Evolutionary conservation across 2,113 vertebrate genomes (phyloP).

Genomic region (Sprattus sprattus): DNA sequence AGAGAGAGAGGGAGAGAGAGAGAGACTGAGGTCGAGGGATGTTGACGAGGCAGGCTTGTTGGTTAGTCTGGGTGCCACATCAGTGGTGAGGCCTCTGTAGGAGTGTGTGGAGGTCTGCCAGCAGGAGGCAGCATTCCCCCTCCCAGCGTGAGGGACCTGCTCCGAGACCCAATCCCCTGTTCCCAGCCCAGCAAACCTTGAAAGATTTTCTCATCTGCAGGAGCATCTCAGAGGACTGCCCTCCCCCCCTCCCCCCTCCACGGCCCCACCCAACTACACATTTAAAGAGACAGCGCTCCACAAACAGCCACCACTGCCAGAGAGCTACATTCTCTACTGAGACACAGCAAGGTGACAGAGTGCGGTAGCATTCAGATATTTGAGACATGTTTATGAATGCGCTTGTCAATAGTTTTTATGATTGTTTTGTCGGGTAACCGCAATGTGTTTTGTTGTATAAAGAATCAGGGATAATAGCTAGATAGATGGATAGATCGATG

Average conservation of each 20-base stretch:
- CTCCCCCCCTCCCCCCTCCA: background rate
- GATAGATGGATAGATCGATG: background rate
- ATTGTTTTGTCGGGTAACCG: background rate
- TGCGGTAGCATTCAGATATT: background rate
- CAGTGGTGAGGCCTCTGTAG: background rate
- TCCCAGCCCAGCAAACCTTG: background rate
- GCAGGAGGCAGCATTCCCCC: background rate
- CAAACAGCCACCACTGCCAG: background rate
- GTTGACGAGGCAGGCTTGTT: background rate
- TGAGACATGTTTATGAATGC: background rate
- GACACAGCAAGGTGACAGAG: background rate
- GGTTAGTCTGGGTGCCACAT: background rate
- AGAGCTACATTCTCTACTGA: background rate
- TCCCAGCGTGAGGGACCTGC: background rate
- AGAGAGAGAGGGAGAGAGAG: background rate
- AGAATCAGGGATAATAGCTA: background rate
- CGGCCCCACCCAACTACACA: background rate
- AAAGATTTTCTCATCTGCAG: background rate
- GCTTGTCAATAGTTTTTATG: background rate
- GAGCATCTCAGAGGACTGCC: background rate
- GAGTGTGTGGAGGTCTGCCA: background rate
- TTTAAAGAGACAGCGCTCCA: background rate
- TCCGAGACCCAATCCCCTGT: background rate
- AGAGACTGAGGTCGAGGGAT: no score
- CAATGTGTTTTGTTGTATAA: background rate